Evolutionary conservation across 2,888 invertebrate genomes (phyloP), one percentile per base, ranked within the genome.

Genomic region (Eilema sororculum): DNA sequence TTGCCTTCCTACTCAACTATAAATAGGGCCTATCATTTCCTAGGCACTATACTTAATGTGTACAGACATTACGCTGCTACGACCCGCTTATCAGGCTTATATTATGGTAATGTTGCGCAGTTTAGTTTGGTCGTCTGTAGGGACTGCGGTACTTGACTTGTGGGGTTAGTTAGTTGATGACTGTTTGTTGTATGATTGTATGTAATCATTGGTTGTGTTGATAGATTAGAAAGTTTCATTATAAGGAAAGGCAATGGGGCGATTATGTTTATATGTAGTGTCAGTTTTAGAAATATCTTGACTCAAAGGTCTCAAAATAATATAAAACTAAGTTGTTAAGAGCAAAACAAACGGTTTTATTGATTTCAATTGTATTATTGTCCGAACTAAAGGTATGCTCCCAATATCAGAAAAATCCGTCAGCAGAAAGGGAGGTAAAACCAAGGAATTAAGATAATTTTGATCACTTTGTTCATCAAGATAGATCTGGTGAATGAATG

Each of bases 1-100:
- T 37, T 41, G 22, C 37, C 58, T 37, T 16, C 57, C 62, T 52
- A 25, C 24, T 63, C 57, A 25, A 57, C 57, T 41, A 64, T 37
- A 63, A 41, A 37, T 41, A 67, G 28, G 22, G n/a, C 10, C 41
- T 60, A n/a, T 37, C 22, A 60, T 60, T 67, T 60, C 46, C 16
- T 52, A 22, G 13, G 25, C 41, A 67, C 25, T 28, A 33, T 22
- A 61, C 33, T 37, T 61, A 37, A 61, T 61, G 61, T 61, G 12
- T 61, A 67, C 20, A 25, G 22, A 13, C 30, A 68, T 68, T 64
- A 63, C 56, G 9, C 22, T 63, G 63, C 63, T 41, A 63, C 46
- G 28, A 68, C 63, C 16, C 22, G n/a, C 63, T 68, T 68, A 64
- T 63, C 68, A 46, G 20, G 16, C n/a, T 13, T 41, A 61, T 56